Evolutionary conservation across 2,113 vertebrate genomes (phyloP).

Genomic region (Pachycephala philippinensis): DNA sequence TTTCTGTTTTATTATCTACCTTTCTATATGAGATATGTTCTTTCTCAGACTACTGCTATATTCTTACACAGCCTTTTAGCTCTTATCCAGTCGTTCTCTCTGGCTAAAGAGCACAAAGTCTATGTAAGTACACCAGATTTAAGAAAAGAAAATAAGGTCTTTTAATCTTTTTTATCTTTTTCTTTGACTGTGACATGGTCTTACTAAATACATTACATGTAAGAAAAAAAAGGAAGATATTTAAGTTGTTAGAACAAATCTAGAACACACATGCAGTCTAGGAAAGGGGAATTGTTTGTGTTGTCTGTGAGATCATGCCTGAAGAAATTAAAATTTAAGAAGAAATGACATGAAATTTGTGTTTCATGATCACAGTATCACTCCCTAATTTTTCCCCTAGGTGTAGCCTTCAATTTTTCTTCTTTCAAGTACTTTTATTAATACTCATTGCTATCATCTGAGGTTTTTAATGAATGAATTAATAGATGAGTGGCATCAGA

Average conservation of each 20-base stretch:
- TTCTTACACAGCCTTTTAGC: background rate
- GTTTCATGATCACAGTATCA: background rate
- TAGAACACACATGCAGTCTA: background rate
- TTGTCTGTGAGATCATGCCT: background rate
- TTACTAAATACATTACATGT: background rate
- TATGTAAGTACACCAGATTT: background rate
- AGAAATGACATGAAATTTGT: background rate
- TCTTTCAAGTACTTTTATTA: background rate
- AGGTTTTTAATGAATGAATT: background rate
- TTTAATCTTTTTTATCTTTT: background rate
- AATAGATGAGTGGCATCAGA: background rate
- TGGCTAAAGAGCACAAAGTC: background rate
- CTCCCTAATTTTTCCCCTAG: background rate
- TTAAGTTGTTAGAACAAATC: background rate
- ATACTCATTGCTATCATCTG: background rate
- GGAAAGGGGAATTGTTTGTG: background rate
- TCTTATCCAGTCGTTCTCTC: background rate
- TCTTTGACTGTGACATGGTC: background rate
- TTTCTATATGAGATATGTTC: background rate
- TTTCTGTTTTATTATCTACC: background rate
- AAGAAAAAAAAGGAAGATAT: background rate
- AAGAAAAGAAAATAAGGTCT: background rate
- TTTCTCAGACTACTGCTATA: background rate
- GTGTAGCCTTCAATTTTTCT: background rate
- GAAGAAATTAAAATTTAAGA: background rate